Conservation (phyloP, 2,888 invertebrate genomes). For the Zaprionus lineosus region DNA sequence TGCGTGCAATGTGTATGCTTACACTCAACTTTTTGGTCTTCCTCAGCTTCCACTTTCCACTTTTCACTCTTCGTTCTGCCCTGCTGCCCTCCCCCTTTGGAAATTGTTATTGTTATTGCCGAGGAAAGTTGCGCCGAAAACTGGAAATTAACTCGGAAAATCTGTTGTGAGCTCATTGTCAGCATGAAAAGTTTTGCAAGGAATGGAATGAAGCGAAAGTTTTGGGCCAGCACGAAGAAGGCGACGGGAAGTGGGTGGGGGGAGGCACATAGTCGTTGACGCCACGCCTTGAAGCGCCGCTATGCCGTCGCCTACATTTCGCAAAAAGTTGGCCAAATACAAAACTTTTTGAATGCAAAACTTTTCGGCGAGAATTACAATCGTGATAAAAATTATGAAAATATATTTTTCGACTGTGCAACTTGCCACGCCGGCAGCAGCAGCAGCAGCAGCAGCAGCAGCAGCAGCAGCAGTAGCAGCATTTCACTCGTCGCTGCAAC, state of each 20-base stretch:
- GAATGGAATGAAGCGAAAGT: too few relatives aligned
- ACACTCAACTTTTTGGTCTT: too few relatives aligned
- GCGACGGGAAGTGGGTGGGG: too few relatives aligned
- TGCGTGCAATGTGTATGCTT: constrained; percentile 57
- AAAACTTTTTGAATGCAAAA: constrained; percentile 73
- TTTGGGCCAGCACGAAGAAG: too few relatives aligned
- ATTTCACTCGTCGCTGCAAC: constrained; percentile 1
- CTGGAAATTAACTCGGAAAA: constrained; percentile 75
- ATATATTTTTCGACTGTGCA: constrained; percentile 67
- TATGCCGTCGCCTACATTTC: too few relatives aligned
- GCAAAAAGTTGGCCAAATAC: constrained; percentile 55
- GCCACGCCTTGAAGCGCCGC: too few relatives aligned
- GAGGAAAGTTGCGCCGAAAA: constrained; percentile 53
- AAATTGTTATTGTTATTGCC: constrained; percentile 67
- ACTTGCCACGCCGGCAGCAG: constrained; percentile 27
- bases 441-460: constrained; percentile 20
- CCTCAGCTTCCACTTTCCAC: too few relatives aligned
- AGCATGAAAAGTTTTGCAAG: constrained; percentile 65
- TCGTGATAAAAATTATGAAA: constrained; percentile 78
- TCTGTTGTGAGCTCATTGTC: constrained; percentile 78
- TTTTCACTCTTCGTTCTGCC: too few relatives aligned
- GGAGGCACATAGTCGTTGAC: too few relatives aligned
- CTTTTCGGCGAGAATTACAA: constrained; percentile 76
- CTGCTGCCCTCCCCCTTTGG: too few relatives aligned
- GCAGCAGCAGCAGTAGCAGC: constrained; percentile 6